Base-by-base conservation (phyloP, 2,888 invertebrate genomes). In the Timema podura region DNA sequence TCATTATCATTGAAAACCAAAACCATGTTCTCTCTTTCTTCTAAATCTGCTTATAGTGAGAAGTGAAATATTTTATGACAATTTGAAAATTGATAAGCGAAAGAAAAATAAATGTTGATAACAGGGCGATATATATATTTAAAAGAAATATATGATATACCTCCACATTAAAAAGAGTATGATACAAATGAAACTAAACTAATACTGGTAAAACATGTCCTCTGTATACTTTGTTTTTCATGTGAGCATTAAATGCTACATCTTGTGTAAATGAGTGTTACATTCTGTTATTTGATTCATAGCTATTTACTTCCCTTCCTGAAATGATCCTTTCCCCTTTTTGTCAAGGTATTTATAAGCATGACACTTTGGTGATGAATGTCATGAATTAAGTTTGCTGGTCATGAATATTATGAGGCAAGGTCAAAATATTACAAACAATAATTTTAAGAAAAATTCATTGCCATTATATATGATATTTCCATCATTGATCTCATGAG, bases 231-330 rank as follows among this genome's bases (percentile, higher is more conserved):
- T 71, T 73, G 72, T 73, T 74, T 74, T 73, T 73, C 73, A 74
- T 70, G 73, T 74, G 73, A 75, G 75, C 75, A 75, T 75, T 75
- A 75, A 75, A 74, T 75, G 75, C 75, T 75, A 74, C 74, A 74
- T 74, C 73, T 75, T 75, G 74, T 75, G 75, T 74, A 75, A 69
- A 74, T 67, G 68, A 51, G 69, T 73, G 69, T 69, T 64, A 70
- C 57, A 68, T 68, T 70, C 64, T 70, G 70, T 68, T 70, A 46
- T 65, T 68, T 65, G 49, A 64, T 68, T 30, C 49, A 49, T 10
- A 16, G 10, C 61, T 61, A 15, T 61, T n/a, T n/a, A n/a, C n/a
- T n/a, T n/a, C n/a, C n/a, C n/a, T n/a, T n/a, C n/a, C n/a, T n/a
- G n/a, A n/a, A n/a, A n/a, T n/a, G n/a, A n/a, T n/a, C n/a, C n/a